Evolutionary conservation across 2,888 invertebrate species (phyloP).

Genomic region (Thera obeliscata): DNA sequence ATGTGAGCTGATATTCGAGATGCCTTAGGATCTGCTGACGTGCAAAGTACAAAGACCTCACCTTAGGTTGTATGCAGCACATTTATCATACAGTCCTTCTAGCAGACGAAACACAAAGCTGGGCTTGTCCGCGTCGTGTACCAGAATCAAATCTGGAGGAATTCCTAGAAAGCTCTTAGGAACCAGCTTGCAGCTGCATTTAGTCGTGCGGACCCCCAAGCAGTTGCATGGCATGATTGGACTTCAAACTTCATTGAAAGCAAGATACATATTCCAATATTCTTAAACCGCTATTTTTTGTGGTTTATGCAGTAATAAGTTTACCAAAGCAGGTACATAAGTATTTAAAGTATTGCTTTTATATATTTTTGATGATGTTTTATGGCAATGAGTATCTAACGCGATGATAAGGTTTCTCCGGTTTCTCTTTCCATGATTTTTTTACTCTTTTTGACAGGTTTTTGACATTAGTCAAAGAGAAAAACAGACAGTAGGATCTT

Average conservation of each 20-base stretch:
- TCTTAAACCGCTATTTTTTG: background rate
- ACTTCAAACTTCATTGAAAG: conserved; percentile 8
- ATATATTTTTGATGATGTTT: too few species aligned
- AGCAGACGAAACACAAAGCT: conserved; percentile 30
- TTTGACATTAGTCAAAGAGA: too few species aligned
- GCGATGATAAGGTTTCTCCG: too few species aligned
- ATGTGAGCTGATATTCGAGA: too few species aligned
- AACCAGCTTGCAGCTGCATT: conserved; percentile 41
- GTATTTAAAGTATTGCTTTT: too few species aligned
- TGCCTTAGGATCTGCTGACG: too few species aligned
- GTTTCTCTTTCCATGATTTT: too few species aligned
- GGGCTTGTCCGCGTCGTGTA: conserved; percentile 14
- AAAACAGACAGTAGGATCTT: too few species aligned
- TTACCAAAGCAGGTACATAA: too few species aligned
- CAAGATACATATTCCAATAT: background rate
- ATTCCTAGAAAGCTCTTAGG: conserved; percentile 3
- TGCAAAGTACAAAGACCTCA: conserved; percentile 22
- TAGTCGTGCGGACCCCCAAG: conserved; percentile 35
- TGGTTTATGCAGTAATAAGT: background rate
- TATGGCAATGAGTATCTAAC: too few species aligned
- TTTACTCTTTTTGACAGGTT: too few species aligned
- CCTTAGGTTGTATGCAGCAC: conserved; percentile 61
- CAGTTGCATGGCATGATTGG: conserved; percentile 37
- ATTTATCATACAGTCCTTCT: conserved; percentile 51
- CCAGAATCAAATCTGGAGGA: conserved; percentile 30